Evolutionary conservation across 1,140 invertebrate genomes (phyloP), one percentile per base, ranked within the genome.

Genomic region (Penaeus vannamei): DNA sequence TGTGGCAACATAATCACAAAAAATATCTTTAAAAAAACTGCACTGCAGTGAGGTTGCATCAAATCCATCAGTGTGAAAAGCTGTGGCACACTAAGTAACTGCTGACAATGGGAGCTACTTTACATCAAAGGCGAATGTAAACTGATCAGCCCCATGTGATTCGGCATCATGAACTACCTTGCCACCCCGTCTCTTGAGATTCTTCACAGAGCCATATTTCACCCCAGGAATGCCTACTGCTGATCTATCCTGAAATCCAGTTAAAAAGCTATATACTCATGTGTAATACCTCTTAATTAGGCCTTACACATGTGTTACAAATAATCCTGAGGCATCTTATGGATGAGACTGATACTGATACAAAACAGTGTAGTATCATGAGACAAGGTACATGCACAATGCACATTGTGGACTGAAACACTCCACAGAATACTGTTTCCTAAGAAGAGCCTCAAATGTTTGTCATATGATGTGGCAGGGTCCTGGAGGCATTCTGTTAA

Each of bases 221-320:
- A 23, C 32, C 42, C 36, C 83, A 46, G 83, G 83, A 69, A 84
- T 84, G 64, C 83, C 83, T 84, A 84, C 83, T 69, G 83, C 83
- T 42, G 83, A 66, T 84, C 69, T 84, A 69, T 84, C 83, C 83
- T 84, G 83, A 84, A 84, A 84, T 84, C 69, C 83, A 84, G 36
- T 84, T 69, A 84, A 84, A 69, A 42, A 36, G 60, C 61, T 84
- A 26, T 84, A 83, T 61, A 32, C 17, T 82, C 7, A 32, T 12
- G 14, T 53, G 53, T 53, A 53, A 53, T 53, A 17, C 53, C 53
- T 84, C 26, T 64, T 84, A 19, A 32, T 84, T 84, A 64, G 42
- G 46, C n/a, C n/a, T 64, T 36, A 32, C 42, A 32, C 36, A 23
- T 26, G 32, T 32, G 59, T 46, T 64, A 32, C 26, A 64, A 61